Conservation (phyloP, 2,113 vertebrate species). For the Diadophis punctatus region DNA sequence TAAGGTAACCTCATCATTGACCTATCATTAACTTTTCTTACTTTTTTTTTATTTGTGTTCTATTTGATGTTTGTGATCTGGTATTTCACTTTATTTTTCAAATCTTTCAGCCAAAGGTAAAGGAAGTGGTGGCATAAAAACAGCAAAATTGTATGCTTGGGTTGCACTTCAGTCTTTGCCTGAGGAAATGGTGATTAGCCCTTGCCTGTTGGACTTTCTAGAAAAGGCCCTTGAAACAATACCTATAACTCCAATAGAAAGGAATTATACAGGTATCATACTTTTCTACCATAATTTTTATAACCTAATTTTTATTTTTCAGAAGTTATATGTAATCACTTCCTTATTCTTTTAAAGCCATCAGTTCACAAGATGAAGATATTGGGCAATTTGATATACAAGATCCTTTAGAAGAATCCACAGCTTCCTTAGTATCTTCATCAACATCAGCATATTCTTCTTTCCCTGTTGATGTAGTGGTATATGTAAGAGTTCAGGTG, state of each 20-base stretch:
- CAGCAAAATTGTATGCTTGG: conserved; percentile 95
- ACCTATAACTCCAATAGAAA: conserved; percentile 94
- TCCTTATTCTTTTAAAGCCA: conserved; percentile 66
- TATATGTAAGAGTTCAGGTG: conserved; percentile 98
- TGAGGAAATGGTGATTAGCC: conserved; percentile 98
- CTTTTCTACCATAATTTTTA: neutral
- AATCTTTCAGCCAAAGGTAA: conserved; percentile 89
- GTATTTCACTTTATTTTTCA: conserved; percentile 17
- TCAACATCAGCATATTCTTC: conserved; percentile 93
- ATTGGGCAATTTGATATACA: conserved; percentile 93
- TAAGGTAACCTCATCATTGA: neutral
- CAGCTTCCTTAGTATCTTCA: conserved; percentile 91
- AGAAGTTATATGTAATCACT: conserved; percentile 22
- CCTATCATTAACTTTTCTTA: conserved; percentile 11
- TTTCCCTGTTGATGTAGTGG: conserved; percentile 97
- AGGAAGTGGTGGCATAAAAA: conserved; percentile 87
- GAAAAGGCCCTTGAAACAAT: conserved; percentile 98
- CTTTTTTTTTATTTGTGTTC: conserved; percentile 11
- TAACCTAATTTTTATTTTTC: neutral
- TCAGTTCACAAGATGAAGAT: conserved; percentile 92
- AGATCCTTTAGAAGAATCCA: conserved; percentile 91
- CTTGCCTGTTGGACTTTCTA: conserved; percentile 92
- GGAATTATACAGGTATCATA: conserved; percentile 79
- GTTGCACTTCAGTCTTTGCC: conserved; percentile 95
- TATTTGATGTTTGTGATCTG: conserved; percentile 6